Conservation (phyloP, 1,140 invertebrate species). For the Aphidius gifuensis region DNA sequence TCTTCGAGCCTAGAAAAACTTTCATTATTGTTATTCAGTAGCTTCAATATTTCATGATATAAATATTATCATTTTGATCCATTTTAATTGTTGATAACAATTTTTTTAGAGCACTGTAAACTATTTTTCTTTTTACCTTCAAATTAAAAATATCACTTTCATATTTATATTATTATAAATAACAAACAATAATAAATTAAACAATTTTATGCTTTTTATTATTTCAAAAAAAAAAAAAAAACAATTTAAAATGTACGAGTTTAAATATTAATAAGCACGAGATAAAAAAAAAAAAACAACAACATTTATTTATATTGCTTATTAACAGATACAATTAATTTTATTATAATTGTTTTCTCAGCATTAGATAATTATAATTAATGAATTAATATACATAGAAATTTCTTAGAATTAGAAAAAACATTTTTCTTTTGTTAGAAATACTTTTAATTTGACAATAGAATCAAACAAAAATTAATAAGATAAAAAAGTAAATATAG, state of each 20-base stretch:
- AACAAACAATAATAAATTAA: not conserved
- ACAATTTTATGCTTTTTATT: not conserved
- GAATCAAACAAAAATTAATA: no score
- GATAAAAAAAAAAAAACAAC: no score
- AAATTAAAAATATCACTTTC: slow-evolving; percentile 5
- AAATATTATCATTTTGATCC: slow-evolving; percentile 6
- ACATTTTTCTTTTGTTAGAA: no score
- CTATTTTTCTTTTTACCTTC: not conserved
- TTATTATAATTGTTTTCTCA: no score
- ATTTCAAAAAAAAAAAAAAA: not conserved
- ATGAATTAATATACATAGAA: no score
- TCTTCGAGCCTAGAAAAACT: slow-evolving; percentile 35
- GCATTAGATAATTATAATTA: no score
- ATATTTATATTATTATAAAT: slow-evolving; percentile 4
- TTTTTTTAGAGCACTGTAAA: not conserved
- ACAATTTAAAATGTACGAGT: not conserved
- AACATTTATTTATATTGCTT: no score
- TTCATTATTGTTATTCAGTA: slow-evolving; percentile 15
- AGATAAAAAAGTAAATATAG: no score
- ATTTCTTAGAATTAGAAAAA: no score
- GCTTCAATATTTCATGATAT: slow-evolving; percentile 4
- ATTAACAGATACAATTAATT: no score
- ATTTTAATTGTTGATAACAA: slow-evolving; percentile 17
- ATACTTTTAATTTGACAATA: no score
- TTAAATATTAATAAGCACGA: not conserved